These are phyloP conservation scores for Nymphalis polychloros DNA, from an alignment of 2,888 invertebrate species.

Conservation along the genomic window DNA sequence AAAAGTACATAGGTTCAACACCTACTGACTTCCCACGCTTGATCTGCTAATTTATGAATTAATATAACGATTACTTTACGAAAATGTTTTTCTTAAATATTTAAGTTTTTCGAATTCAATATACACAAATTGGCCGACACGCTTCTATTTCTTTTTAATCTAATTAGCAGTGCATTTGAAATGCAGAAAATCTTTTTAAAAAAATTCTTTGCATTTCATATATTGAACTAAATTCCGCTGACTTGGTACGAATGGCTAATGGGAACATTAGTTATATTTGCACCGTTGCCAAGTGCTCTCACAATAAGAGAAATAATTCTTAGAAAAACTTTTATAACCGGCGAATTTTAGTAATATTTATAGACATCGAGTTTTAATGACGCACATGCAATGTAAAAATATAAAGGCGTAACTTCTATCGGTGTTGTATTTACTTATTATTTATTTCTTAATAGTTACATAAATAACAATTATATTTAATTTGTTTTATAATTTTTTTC, in stretches of 20 bases:
- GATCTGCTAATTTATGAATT: no score
- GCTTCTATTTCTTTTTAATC: slow-evolving; percentile 6
- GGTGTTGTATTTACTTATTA: no score
- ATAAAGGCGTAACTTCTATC: no score
- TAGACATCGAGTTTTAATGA: slow-evolving; percentile 17
- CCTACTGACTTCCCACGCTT: no score
- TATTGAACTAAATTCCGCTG: slow-evolving; percentile 15
- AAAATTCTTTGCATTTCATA: slow-evolving; percentile 4
- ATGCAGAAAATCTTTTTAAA: slow-evolving; percentile 21
- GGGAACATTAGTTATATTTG: slow-evolving; percentile 20
- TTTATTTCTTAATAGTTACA: no score
- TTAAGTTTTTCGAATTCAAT: background rate
- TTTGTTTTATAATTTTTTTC: no score
- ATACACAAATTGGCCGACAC: slow-evolving; percentile 3
- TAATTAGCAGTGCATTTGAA: slow-evolving; percentile 22
- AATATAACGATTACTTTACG: background rate
- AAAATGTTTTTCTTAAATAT: background rate
- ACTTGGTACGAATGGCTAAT: slow-evolving; percentile 23
- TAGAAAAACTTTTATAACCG: slow-evolving; percentile 1
- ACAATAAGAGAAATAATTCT: slow-evolving; percentile 27
- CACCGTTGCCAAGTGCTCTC: slow-evolving; percentile 24
- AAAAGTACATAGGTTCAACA: no score
- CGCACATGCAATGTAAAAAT: background rate
- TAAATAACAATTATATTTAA: no score
- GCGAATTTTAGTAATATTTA: slow-evolving; percentile 8